These are phyloP conservation scores for Scolopax bukidnonensis DNA, from an alignment of 2,797 vertebrate species.

Conservation along the genomic window DNA sequence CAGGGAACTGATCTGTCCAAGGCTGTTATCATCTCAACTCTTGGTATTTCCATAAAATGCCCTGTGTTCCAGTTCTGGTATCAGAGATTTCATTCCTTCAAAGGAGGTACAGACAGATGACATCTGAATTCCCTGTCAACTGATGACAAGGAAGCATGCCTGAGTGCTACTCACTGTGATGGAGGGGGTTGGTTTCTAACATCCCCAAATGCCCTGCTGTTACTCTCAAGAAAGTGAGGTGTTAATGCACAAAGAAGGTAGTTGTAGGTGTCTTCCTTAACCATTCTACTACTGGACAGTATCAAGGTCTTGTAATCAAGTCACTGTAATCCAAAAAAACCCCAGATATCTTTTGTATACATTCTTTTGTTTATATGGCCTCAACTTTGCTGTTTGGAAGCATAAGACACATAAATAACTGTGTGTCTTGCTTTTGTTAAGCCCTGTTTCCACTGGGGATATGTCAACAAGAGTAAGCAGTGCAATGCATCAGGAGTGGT, in stretches of 20 bases:
- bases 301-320: neutral
- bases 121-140: neutral
- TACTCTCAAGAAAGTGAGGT: neutral
- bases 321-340: accelerated
- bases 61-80: neutral
- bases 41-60: neutral
- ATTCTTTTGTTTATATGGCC: neutral
- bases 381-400: neutral
- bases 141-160: neutral
- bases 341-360: neutral
- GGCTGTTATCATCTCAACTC: neutral
- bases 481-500: neutral
- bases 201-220: neutral
- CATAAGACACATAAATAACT: neutral
- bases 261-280: neutral
- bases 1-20: neutral
- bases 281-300: neutral
- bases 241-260: neutral
- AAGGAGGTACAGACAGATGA: neutral
- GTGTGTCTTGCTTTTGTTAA: neutral
- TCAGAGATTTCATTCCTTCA: neutral
- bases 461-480: neutral
- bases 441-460: neutral
- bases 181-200: neutral
- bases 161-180: neutral